Base-by-base conservation (phyloP, 2,797 vertebrate genomes). In the Arctocebus calabarensis region DNA sequence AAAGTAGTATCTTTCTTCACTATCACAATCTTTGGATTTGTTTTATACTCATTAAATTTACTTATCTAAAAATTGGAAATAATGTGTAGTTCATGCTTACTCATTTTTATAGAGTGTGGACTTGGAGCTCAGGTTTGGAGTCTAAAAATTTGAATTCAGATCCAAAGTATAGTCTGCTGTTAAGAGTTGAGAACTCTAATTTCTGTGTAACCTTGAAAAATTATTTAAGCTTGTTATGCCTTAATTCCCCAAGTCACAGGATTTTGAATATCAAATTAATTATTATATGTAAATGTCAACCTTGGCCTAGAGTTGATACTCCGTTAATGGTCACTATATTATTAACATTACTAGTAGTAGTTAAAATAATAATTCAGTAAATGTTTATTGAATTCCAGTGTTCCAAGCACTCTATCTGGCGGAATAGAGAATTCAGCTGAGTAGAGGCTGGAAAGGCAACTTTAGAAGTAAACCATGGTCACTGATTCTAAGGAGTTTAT, bases 181-280 rank as follows among this genome's bases (percentile, higher is more conserved):
- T 52, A 81, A 75, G 6, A 61, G 78, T 2, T 48, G 71, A 29
- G 34, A 81, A 45, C 1, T 66, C 32, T n/a, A 32, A 61, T 83
- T 93, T 40, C 74, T 94, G 7, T 68, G n/a, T 94, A 77, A 93
- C 48, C 84, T 82, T 86, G 61, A 94, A 61, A 70, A 29, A 68
- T 75, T 81, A 70, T 79, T 62, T 77, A 91, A 75, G 34, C 20
- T 91, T 20, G 1, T 70, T 85, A 83, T 79, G 59, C 40, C 32
- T 94, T 57, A 29, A 1, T 59, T 91, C 66, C 48, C 55, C 68
- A 48, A 86, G 37, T 82, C 61, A 79, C 2, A 66, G 52, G 7
- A 81, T 85, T 96, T 84, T 94, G 27, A 57, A 77, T 85, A 52
- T 90, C 91, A 82, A 66, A n/a, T 82, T 59, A 78, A 32, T 32